These are phyloP conservation scores for Axis porcinus DNA, from an alignment of 2,113 vertebrate genomes.

Conservation along the genomic window DNA sequence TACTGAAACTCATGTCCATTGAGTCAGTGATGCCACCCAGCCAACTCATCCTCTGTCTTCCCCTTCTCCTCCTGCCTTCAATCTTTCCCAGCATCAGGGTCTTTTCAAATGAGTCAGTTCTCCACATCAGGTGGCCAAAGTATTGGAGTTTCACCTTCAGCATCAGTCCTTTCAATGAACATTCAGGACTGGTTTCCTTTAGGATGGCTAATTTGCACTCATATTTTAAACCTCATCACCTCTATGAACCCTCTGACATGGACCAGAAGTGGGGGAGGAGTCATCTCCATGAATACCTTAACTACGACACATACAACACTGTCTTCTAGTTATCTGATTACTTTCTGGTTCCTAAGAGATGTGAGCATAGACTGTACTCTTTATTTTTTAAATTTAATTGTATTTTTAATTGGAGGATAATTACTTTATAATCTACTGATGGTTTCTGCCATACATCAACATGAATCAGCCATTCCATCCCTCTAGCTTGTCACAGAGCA, in stretches of 20 bases:
- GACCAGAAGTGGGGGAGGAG: background rate
- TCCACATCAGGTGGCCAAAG: background rate
- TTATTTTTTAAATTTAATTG: background rate
- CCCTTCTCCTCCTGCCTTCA: background rate
- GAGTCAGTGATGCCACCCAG: background rate
- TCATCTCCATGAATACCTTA: background rate
- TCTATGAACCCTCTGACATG: background rate
- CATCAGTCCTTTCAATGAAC: background rate
- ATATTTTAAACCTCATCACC: background rate
- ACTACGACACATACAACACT: background rate
- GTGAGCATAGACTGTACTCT: background rate
- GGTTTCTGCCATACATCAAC: background rate
- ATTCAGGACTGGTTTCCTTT: background rate
- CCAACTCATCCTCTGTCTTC: background rate
- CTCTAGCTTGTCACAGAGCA: background rate
- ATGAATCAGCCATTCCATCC: background rate
- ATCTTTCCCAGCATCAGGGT: background rate
- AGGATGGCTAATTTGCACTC: background rate
- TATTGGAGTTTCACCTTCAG: background rate
- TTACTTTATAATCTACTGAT: background rate
- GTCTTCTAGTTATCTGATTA: background rate
- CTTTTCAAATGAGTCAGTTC: background rate
- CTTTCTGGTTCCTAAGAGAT: background rate
- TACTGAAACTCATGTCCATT: background rate
- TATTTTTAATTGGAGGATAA: background rate